These are phyloP conservation scores for Axinella damicornis DNA, from an alignment of 37 sponge, comb jelly and placozoan genomes.

Conservation along the genomic window DNA sequence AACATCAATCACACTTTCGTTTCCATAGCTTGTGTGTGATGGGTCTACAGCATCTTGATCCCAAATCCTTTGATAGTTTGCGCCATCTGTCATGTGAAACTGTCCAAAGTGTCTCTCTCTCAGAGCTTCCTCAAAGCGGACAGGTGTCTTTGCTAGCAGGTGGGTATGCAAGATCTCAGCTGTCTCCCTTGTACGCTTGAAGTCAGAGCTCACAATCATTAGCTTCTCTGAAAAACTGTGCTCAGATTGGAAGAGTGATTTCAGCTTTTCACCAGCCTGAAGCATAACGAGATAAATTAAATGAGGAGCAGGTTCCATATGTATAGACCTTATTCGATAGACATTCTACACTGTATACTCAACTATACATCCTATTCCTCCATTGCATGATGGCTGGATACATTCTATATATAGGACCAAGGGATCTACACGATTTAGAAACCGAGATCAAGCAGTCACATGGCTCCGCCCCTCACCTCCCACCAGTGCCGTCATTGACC, in stretches of 20 bases:
- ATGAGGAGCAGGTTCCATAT: too few relatives aligned
- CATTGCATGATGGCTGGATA: too few relatives aligned
- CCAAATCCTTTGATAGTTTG: neutral
- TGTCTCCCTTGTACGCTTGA: slow-evolving; percentile 39
- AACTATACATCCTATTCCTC: too few relatives aligned
- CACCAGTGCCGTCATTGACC: too few relatives aligned
- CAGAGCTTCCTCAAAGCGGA: slow-evolving; percentile 4
- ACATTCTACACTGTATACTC: too few relatives aligned
- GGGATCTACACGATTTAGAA: too few relatives aligned
- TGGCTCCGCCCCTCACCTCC: too few relatives aligned
- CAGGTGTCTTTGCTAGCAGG: neutral
- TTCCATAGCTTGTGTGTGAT: neutral
- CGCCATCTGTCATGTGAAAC: neutral
- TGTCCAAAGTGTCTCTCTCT: slow-evolving; percentile 24
- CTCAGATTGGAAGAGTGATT: neutral
- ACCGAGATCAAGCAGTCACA: too few relatives aligned
- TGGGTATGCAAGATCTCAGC: slow-evolving; percentile 24
- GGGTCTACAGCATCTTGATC: slow-evolving; percentile 21
- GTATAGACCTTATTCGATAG: too few relatives aligned
- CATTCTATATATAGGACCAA: too few relatives aligned
- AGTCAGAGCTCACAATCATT: slow-evolving; percentile 28
- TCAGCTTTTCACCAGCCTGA: slow-evolving; percentile 36
- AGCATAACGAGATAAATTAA: too few relatives aligned
- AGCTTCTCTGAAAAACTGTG: slow-evolving; percentile 7
- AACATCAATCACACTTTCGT: slow-evolving; percentile 33